phyloP scores from a whole-genome alignment of 1,140 invertebrate genomes.

The Penaeus indicus region DNA sequence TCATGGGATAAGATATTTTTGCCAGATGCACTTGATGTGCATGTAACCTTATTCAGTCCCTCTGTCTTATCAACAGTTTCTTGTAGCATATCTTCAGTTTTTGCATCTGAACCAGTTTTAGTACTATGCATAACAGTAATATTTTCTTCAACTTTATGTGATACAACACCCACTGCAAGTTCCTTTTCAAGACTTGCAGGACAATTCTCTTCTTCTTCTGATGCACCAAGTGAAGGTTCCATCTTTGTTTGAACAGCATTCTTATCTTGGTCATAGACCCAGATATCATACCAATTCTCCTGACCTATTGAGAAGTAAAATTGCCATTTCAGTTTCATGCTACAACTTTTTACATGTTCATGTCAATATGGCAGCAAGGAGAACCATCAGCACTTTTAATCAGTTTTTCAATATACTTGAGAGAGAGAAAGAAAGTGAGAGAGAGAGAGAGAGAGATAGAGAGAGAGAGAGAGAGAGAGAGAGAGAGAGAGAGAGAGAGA shows the following conservation, averaged over 20 bases:
- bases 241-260: background rate
- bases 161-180: constrained; percentile 28
- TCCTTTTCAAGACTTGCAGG: constrained; percentile 37
- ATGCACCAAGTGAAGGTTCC: background rate
- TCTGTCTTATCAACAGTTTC: too few relatives aligned
- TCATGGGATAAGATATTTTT: too few relatives aligned
- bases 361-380: background rate
- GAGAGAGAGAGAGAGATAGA: too few relatives aligned
- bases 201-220: constrained; percentile 5
- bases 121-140: constrained; percentile 36
- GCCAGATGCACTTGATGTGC: too few relatives aligned
- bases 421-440: too few relatives aligned
- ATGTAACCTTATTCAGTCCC: too few relatives aligned
- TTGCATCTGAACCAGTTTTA: too few relatives aligned
- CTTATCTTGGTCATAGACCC: constrained; percentile 44
- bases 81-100: too few relatives aligned
- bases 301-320: constrained; percentile 35
- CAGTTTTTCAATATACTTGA: too few relatives aligned
- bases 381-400: too few relatives aligned
- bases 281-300: constrained; percentile 58
- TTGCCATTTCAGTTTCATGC: background rate
- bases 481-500: too few relatives aligned
- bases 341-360: background rate
- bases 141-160: constrained; percentile 32
- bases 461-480: too few relatives aligned